These are phyloP conservation scores for Quadroppia sp. DNA, from an alignment of 2,888 invertebrate species.

Conservation along the genomic window DNA sequence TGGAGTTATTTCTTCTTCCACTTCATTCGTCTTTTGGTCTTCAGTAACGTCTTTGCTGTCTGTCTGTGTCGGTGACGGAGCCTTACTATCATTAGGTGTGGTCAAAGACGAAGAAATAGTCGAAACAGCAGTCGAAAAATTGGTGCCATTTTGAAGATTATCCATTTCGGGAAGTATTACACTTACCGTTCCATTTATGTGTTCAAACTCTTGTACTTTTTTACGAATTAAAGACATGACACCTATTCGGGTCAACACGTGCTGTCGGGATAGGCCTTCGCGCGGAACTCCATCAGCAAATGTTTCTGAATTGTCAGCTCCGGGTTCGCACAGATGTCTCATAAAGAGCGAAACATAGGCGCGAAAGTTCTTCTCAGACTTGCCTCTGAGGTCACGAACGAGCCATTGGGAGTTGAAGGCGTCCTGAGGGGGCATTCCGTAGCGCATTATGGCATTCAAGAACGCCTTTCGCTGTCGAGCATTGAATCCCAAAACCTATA, in stretches of 20 bases:
- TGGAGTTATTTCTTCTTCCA: not conserved
- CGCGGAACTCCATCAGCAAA: conserved; percentile 98
- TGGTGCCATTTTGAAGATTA: conserved; percentile 45
- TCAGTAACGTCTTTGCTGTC: not conserved
- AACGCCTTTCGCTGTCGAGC: conserved; percentile 97
- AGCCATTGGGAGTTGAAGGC: conserved; percentile 99
- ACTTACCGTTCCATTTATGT: conserved; percentile 94
- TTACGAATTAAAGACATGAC: conserved; percentile 98
- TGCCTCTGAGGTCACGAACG: conserved; percentile 92
- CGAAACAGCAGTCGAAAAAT: conserved; percentile 44
- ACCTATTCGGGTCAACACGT: conserved; percentile 94
- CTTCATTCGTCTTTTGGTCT: not conserved
- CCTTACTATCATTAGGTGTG: conserved; percentile 48
- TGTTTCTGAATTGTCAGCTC: conserved; percentile 95
- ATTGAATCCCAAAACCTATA: conserved; percentile 89
- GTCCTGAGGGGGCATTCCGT: conserved; percentile 99
- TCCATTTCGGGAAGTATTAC: conserved; percentile 60
- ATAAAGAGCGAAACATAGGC: conserved; percentile 98
- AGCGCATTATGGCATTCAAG: conserved; percentile 98
- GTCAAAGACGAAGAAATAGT: conserved; percentile 37
- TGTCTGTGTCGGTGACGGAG: conserved; percentile 45
- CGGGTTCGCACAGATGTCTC: conserved; percentile 98
- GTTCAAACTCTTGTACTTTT: conserved; percentile 98
- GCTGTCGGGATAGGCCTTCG: conserved; percentile 93
- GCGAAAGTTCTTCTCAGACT: conserved; percentile 96